Evolutionary conservation across 2,888 invertebrate genomes (phyloP), one percentile per base, ranked within the genome.

Genomic region (Orthonevra nobilis): DNA sequence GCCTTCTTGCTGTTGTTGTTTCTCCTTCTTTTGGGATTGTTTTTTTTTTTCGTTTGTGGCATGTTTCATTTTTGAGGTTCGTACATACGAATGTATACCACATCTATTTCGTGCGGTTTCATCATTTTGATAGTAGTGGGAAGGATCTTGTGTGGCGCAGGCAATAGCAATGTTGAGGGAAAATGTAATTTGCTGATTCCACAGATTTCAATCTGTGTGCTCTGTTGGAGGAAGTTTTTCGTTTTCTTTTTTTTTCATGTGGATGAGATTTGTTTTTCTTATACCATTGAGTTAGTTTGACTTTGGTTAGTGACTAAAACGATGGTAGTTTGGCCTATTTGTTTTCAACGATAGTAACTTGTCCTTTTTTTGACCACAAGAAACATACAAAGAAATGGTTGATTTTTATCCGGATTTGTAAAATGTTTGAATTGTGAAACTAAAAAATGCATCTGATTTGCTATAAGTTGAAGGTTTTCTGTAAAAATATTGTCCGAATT

Each of bases 181-280:
- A 72, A 70, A 70, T 70, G 56, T 73, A 73, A 73, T 73, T 73
- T 73, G 64, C 72, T 73, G 72, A 64, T 64, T 73, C 64, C 64
- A 64, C 64, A 73, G 64, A 73, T 73, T 56, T 56, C 56, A 73
- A 73, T 64, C 64, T 73, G 56, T 50, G 56, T 28, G 48, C 60
- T 69, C 48, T 64, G 72, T 72, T 72, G 36, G 54, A 40, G 54
- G 56, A 48, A 44, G 56, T 54, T 46, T 56, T 64, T 54, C n/a
- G 38, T 48, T 56, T n/a, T 54, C 38, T 20, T 15, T 12, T 6
- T 54, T 54, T 64, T 42, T n/a, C n/a, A n/a, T 44, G 34, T 32
- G 32, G 17, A 32, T 19, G 42, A 9, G 44, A 38, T 17, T n/a
- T n/a, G n/a, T 52, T 52, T 30, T 6, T 34, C 38, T 30, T 32